Evolutionary conservation across 2,797 vertebrate genomes (phyloP).

Genomic region (Anas bernieri): DNA sequence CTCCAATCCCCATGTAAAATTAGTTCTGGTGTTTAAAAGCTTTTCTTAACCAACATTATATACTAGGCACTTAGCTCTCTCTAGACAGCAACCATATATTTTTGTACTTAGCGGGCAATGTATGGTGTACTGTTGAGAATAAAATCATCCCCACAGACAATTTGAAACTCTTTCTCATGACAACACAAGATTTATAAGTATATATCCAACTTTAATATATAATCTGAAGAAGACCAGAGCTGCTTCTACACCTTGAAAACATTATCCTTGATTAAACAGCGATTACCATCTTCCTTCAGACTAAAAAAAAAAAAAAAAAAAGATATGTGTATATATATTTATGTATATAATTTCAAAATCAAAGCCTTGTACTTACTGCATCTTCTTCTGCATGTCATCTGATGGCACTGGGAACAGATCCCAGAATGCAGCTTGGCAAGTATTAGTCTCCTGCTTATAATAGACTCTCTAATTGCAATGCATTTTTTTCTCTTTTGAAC

Average conservation of each 20-base stretch:
- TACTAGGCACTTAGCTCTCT: background rate
- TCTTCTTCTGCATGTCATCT: constrained; percentile 37
- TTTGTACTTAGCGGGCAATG: background rate
- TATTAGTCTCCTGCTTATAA: constrained; percentile 24
- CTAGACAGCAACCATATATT: background rate
- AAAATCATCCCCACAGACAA: background rate
- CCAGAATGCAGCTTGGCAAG: constrained; percentile 63
- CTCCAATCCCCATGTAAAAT: background rate
- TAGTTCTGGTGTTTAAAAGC: background rate
- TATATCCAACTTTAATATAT: background rate
- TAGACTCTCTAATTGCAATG: constrained; percentile 56
- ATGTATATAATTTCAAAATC: constrained; percentile 49
- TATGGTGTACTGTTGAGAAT: background rate
- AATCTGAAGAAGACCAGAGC: background rate
- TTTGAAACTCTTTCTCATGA: background rate
- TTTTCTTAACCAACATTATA: background rate
- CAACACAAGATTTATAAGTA: background rate
- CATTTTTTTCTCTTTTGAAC: constrained; percentile 61
- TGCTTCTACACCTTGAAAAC: constrained; percentile 23
- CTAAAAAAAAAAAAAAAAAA: background rate
- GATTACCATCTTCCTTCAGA: constrained; percentile 47
- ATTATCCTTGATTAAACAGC: background rate
- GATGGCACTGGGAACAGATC: constrained; percentile 42
- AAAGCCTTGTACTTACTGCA: constrained; percentile 40
- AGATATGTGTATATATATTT: background rate